Conservation (phyloP, 2,797 vertebrate genomes). For the Huso huso region DNA sequence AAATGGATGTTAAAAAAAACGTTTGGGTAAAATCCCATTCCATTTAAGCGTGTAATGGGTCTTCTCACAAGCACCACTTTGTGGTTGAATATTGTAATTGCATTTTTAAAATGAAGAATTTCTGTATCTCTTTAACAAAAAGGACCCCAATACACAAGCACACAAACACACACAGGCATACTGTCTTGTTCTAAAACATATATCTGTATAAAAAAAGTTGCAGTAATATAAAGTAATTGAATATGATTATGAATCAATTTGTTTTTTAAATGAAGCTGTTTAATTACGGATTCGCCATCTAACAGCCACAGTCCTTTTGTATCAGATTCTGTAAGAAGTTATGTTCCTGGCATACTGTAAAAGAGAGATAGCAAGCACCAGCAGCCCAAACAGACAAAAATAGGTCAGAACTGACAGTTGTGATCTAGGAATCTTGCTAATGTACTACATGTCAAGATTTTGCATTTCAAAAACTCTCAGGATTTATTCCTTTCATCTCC, state of each 20-base stretch:
- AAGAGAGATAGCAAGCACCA: slow-evolving; percentile 29
- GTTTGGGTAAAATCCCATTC: too few relatives aligned
- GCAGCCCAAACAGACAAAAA: slow-evolving; percentile 43
- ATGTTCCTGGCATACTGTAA: slow-evolving; percentile 29
- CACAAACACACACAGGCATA: too few relatives aligned
- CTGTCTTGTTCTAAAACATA: too few relatives aligned
- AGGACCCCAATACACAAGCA: too few relatives aligned
- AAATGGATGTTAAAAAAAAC: too few relatives aligned
- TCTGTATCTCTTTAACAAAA: too few relatives aligned
- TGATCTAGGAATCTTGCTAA: slow-evolving; percentile 33
- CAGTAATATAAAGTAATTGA: too few relatives aligned
- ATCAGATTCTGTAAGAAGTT: slow-evolving; percentile 13
- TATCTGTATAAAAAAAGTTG: too few relatives aligned
- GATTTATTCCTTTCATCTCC: slow-evolving; percentile 32
- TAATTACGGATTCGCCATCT: not conserved
- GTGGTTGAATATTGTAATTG: too few relatives aligned
- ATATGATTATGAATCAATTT: not conserved
- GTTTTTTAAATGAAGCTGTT: slow-evolving; percentile 6
- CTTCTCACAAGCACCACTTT: too few relatives aligned
- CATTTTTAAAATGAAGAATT: too few relatives aligned
- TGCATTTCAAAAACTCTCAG: slow-evolving; percentile 38
- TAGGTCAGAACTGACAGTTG: slow-evolving; percentile 39
- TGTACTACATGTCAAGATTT: slow-evolving; percentile 35
- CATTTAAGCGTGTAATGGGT: too few relatives aligned
- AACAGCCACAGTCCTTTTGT: not conserved